These are phyloP conservation scores for Gnathonemus echidnorhynchus DNA, from an alignment of 2,113 vertebrate species.

Conservation along the genomic window DNA sequence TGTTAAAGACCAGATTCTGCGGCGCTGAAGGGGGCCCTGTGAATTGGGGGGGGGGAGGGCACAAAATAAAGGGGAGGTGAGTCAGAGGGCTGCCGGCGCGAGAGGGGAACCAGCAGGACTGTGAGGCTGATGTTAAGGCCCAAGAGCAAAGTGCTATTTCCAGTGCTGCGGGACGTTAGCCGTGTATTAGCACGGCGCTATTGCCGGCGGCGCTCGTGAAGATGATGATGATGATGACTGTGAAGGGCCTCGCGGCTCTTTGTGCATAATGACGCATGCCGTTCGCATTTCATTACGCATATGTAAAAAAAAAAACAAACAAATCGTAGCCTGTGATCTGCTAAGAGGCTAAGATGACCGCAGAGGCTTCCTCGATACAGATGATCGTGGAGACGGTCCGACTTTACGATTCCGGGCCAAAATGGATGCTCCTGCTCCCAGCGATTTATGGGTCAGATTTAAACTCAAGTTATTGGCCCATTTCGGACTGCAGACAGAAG, in stretches of 20 bases:
- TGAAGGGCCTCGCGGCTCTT: not conserved
- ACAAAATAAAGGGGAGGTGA: not conserved
- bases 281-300: not conserved
- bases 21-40: constrained; percentile 92
- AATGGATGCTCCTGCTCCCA: constrained; percentile 22
- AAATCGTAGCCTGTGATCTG: not conserved
- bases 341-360: not conserved
- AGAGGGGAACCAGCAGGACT: not conserved
- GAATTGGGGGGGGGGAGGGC: constrained; percentile 33
- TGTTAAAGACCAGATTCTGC: constrained; percentile 98
- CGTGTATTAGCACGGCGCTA: not conserved
- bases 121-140: not conserved
- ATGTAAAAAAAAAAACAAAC: not conserved
- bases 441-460: constrained; percentile 45
- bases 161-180: not conserved
- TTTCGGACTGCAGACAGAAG: constrained; percentile 33
- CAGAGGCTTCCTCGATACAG: constrained; percentile 22
- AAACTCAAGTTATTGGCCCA: constrained; percentile 39
- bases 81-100: not conserved
- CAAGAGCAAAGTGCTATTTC: not conserved
- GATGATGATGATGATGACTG: not conserved
- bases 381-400: constrained; percentile 37
- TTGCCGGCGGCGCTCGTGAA: not conserved
- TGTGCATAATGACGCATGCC: not conserved
- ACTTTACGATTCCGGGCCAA: constrained; percentile 35